These are phyloP conservation scores for Schizaphis graminum DNA, from an alignment of 2,888 invertebrate genomes.

Conservation along the genomic window DNA sequence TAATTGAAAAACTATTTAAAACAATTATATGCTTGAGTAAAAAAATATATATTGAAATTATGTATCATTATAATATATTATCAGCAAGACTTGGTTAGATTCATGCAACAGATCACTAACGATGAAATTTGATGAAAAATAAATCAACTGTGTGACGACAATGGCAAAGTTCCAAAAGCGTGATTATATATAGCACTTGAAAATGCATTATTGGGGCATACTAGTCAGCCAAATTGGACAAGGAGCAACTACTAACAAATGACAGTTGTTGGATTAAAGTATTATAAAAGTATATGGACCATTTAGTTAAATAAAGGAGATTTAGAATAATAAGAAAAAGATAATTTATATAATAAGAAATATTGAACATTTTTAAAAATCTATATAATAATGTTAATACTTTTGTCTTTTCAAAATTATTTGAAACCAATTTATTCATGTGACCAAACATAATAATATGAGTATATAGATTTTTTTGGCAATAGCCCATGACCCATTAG, in stretches of 20 bases:
- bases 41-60: background rate
- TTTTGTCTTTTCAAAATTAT: background rate
- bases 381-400: background rate
- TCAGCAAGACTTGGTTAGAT: constrained; percentile 11
- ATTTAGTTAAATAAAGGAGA: constrained; percentile 6
- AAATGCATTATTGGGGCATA: constrained; percentile 54
- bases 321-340: background rate
- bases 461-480: background rate
- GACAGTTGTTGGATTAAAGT: constrained; percentile 34
- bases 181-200: constrained; percentile 57
- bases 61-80: background rate
- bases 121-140: constrained; percentile 36
- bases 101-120: constrained; percentile 27
- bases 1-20: background rate
- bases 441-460: background rate
- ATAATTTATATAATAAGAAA: background rate
- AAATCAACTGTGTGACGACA: constrained; percentile 48
- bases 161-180: constrained; percentile 60
- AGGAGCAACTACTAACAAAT: constrained; percentile 36
- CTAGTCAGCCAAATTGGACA: constrained; percentile 55
- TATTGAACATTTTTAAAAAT: background rate
- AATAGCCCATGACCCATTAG: constrained; percentile 28
- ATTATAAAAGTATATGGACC: constrained; percentile 5
- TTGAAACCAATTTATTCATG: background rate
- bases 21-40: background rate